Conservation (phyloP, 2,797 vertebrate genomes). For the Agapornis canus region DNA sequence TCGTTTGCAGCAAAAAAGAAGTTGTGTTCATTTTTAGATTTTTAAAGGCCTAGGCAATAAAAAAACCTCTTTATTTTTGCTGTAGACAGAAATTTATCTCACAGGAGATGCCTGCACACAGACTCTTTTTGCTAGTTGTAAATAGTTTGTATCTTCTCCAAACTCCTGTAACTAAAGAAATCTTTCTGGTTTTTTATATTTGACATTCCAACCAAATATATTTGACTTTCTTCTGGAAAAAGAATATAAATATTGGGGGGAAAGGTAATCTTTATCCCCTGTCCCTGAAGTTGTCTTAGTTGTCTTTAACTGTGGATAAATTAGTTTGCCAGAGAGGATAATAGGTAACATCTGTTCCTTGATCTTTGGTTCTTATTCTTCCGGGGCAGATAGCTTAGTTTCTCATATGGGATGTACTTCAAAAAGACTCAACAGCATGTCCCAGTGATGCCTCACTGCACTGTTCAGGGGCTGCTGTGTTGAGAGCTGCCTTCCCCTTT, state of each 20-base stretch:
- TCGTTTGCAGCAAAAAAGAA: background rate
- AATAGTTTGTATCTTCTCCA: background rate
- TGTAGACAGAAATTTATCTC: background rate
- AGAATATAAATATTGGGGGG: background rate
- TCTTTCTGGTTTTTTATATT: background rate
- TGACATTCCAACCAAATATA: background rate
- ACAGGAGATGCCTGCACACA: background rate
- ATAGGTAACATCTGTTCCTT: background rate
- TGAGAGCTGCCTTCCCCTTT: background rate
- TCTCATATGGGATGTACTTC: background rate
- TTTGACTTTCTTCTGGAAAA: background rate
- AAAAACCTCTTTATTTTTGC: background rate
- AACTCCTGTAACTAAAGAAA: background rate
- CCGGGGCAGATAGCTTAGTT: background rate
- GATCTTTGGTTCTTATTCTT: background rate
- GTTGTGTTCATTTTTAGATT: background rate
- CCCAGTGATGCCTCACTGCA: background rate
- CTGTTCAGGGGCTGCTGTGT: background rate
- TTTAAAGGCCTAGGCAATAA: background rate
- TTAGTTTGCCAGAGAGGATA: background rate
- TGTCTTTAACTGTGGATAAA: background rate
- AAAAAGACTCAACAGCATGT: background rate
- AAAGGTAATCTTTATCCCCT: background rate
- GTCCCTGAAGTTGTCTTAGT: background rate
- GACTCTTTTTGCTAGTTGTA: background rate